Base-by-base conservation (phyloP, 2,113 vertebrate genomes). In the Hippocampus guttulatus region DNA sequence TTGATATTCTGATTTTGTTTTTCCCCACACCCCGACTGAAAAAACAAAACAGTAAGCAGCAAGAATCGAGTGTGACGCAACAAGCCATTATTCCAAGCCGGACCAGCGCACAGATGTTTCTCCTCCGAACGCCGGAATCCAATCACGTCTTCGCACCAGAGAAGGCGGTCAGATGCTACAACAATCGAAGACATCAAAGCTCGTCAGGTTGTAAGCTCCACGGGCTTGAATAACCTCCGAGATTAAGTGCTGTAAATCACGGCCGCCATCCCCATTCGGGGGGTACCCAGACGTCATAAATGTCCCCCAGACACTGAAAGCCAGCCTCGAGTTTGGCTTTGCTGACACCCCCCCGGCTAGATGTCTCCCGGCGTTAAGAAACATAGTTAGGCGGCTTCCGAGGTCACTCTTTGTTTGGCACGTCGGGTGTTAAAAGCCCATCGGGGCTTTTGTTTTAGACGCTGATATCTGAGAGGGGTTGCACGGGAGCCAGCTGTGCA, bases 101-200 rank as follows among this genome's bases (percentile, higher is more conserved):
- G 71, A 81, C 75, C 75, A 82, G 85, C 82, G 76, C 82, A 75
- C 87, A 88, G 86, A 88, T 87, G 89, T 83, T 83, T 38, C 33
- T 38, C 69, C 58, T 18, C 55, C 64, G 12, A 61, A 81, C 74
- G 81, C 81, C 81, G 69, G 81, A 78, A 84, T 88, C 83, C 74
- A 87, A 85, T 87, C 85, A 85, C 81, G 80, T 81, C 74, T 69
- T 33, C 10, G 3, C 74, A 70, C 68, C 66, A 3, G 47, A 78
- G 74, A 88, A 87, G 78, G 76, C 58, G 80, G 78, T 88, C 79
- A 81, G 79, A 87, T 86, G 89, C 82, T 80, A 87, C 80, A 84
- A 88, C 85, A 80, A 84, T 88, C 87, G 84, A 87, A 38, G 73
- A 77, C 89, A 91, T 88, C 87, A 89, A 89, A 88, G 89, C 75